Percentiles rank a stretch among this genome's conserved stretches.
phyloP scores from a whole-genome alignment of 1,140 invertebrate genomes.

The Hylaeus volcanicus region DNA sequence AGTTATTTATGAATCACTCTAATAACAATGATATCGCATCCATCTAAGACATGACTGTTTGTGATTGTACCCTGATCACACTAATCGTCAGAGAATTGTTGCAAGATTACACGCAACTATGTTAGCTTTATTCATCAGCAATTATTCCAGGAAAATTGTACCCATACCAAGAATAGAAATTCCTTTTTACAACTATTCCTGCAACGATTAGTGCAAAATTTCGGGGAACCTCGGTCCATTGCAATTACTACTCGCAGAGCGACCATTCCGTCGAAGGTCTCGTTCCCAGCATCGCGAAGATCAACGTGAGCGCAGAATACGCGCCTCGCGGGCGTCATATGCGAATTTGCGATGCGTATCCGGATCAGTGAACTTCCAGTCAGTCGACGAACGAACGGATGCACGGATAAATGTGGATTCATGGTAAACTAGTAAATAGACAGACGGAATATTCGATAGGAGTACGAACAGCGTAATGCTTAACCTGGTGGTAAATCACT shows the following conservation, averaged over 20 bases:
- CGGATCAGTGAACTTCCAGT: constrained; percentile 65
- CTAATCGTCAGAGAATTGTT: no score
- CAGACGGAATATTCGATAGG: constrained; percentile 39
- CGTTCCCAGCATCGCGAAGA: not conserved
- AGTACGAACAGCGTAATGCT: constrained; percentile 31
- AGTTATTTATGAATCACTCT: no score
- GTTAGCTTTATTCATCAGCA: no score
- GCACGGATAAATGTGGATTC: constrained; percentile 56
- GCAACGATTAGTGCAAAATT: no score
- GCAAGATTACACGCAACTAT: no score
- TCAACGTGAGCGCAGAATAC: constrained; percentile 25
- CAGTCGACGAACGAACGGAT: constrained; percentile 52
- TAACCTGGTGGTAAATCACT: constrained; percentile 62
- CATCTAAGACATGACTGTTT: no score
- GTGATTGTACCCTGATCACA: no score
- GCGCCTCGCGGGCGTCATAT: constrained; percentile 51
- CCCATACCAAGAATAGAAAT: no score
- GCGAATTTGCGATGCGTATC: constrained; percentile 64
- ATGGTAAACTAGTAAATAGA: constrained; percentile 43
- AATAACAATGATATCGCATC: no score
- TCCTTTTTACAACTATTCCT: not conserved
- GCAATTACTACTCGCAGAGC: no score
- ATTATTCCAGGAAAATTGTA: no score
- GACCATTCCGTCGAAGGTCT: constrained; percentile 17
- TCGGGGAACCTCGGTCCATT: not conserved